These are phyloP conservation scores for Poeciliopsis turrubarensis DNA, from an alignment of 2,113 vertebrate species.

Conservation along the genomic window DNA sequence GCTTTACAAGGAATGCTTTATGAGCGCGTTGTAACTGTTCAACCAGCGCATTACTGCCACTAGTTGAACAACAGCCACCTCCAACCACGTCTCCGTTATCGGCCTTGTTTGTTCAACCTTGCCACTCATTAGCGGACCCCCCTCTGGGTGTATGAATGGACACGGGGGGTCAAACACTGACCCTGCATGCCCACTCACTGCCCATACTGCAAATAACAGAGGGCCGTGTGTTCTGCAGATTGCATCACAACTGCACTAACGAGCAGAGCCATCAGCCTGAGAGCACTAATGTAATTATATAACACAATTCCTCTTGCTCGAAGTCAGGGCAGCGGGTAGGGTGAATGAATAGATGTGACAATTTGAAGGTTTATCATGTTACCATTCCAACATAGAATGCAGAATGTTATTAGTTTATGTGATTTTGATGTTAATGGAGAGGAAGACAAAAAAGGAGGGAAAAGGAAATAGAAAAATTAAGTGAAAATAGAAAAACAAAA, in stretches of 20 bases:
- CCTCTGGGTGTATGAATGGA: slow-evolving; percentile 58
- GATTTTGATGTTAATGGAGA: not conserved
- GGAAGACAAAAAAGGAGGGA: not conserved
- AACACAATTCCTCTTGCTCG: slow-evolving; percentile 55
- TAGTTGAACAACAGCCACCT: slow-evolving; percentile 58
- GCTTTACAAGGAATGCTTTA: slow-evolving; percentile 24
- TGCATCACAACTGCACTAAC: slow-evolving; percentile 69
- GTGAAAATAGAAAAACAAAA: not conserved
- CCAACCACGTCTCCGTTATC: slow-evolving; percentile 64
- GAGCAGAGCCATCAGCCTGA: slow-evolving; percentile 62
- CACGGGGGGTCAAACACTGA: slow-evolving; percentile 55
- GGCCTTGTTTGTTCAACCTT: slow-evolving; percentile 70
- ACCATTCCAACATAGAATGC: slow-evolving; percentile 14
- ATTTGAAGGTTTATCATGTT: slow-evolving; percentile 46
- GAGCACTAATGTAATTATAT: slow-evolving; percentile 76
- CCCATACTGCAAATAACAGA: slow-evolving; percentile 64
- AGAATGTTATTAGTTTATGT: slow-evolving; percentile 13
- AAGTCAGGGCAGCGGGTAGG: slow-evolving; percentile 24
- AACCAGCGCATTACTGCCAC: slow-evolving; percentile 42
- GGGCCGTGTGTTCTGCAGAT: slow-evolving; percentile 67
- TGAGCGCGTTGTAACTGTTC: slow-evolving; percentile 22
- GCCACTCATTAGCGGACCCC: slow-evolving; percentile 74
- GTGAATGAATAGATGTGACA: slow-evolving; percentile 67
- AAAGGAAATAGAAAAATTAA: not conserved
- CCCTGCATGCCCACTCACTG: slow-evolving; percentile 63